These are phyloP conservation scores for Stegophylla sp. DNA, from an alignment of 2,888 invertebrate species.

Conservation along the genomic window DNA sequence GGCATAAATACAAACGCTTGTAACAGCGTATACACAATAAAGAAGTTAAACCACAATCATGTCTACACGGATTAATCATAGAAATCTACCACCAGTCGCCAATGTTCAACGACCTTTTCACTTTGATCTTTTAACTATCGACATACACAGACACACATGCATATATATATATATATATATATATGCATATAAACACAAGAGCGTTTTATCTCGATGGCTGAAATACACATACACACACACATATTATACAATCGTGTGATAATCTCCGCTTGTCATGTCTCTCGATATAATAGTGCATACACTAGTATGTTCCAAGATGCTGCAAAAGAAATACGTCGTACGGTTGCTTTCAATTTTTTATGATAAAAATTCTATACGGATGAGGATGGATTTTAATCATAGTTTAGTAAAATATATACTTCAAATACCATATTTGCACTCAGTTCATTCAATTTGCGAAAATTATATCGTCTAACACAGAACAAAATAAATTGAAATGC, in stretches of 20 bases:
- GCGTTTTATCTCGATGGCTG: too few species aligned
- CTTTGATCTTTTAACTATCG: slow-evolving; percentile 15
- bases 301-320: background rate
- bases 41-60: too few species aligned
- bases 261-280: background rate
- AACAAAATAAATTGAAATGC: too few species aligned
- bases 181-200: too few species aligned
- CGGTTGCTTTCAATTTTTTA: background rate
- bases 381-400: background rate
- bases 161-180: too few species aligned
- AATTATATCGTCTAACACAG: too few species aligned
- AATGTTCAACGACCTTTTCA: slow-evolving; percentile 12
- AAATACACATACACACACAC: too few species aligned
- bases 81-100: background rate
- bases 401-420: background rate
- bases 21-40: background rate
- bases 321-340: background rate
- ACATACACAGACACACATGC: background rate
- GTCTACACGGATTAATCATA: too few species aligned
- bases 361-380: too few species aligned
- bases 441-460: background rate
- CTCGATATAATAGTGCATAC: background rate
- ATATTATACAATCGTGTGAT: too few species aligned
- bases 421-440: background rate
- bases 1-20: background rate